These are phyloP conservation scores for Aporrectodea caliginosa DNA, from an alignment of 1,140 invertebrate species.

Conservation along the genomic window DNA sequence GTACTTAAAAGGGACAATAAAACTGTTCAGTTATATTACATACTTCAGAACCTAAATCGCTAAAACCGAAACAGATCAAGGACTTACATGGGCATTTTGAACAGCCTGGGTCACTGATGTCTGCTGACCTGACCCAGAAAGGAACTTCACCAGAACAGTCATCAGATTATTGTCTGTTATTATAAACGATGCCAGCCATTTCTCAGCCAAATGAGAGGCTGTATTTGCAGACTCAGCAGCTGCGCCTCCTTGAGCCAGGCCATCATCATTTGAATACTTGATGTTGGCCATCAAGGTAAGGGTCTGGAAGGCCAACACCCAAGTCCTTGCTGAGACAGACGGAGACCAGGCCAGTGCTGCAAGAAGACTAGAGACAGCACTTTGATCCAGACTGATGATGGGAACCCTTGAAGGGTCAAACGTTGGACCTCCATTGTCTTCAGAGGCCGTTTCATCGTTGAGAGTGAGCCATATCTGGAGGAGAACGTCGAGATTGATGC, in stretches of 20 bases:
- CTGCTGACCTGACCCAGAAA: conserved; percentile 60
- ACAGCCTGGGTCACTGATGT: background rate
- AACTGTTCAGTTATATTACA: too few species aligned
- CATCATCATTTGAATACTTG: background rate
- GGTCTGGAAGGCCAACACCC: conserved; percentile 69
- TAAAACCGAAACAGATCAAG: background rate
- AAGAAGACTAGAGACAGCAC: conserved; percentile 69
- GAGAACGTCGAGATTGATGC: conserved; percentile 71
- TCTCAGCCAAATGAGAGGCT: conserved; percentile 34
- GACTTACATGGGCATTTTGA: background rate
- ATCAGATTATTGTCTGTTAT: conserved; percentile 68
- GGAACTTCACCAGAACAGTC: conserved; percentile 68
- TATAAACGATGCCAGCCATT: conserved; percentile 61
- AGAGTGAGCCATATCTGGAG: conserved; percentile 78
- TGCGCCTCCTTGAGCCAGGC: conserved; percentile 35
- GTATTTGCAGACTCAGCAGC: conserved; percentile 34
- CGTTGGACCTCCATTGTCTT: conserved; percentile 32
- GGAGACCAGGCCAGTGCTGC: conserved; percentile 64
- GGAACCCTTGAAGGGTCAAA: conserved; percentile 63
- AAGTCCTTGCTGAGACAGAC: conserved; percentile 67
- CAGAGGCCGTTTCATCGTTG: conserved; percentile 57
- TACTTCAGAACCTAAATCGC: too few species aligned
- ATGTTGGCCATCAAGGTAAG: conserved; percentile 55
- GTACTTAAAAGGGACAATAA: too few species aligned
- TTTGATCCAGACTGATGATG: conserved; percentile 66